Conservation (phyloP, 2,113 vertebrate genomes). For the Phodopus roborovskii region DNA sequence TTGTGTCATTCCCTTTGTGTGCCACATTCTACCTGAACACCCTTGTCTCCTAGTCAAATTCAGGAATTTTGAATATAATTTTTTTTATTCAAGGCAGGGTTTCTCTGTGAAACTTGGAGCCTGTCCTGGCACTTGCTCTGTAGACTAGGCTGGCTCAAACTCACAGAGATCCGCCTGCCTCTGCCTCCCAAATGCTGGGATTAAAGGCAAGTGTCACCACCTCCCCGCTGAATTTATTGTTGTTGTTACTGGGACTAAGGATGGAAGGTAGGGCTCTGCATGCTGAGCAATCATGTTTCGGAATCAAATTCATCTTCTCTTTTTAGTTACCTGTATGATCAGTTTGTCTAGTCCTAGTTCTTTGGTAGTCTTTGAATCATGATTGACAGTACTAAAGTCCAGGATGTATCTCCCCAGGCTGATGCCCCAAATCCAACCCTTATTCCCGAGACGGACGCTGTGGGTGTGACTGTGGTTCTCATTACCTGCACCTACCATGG, state of each 20-base stretch:
- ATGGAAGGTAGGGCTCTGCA: not conserved
- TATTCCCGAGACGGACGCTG: conserved; percentile 94
- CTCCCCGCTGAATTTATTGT: not conserved
- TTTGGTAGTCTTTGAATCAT: not conserved
- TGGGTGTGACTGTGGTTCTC: conserved; percentile 94
- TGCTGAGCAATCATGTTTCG: not conserved
- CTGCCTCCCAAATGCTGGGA: too few species aligned
- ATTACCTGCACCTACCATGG: conserved; percentile 95
- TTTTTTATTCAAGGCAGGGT: too few species aligned
- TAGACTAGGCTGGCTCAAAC: too few species aligned
- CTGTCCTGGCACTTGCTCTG: too few species aligned
- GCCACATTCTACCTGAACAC: not conserved
- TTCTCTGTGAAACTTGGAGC: too few species aligned
- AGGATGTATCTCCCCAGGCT: conserved; percentile 85
- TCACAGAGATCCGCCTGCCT: too few species aligned
- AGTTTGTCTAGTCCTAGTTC: not conserved
- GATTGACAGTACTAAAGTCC: not conserved
- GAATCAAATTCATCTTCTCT: not conserved
- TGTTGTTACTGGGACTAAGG: not conserved
- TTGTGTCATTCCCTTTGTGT: not conserved
- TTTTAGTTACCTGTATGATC: not conserved
- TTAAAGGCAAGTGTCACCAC: too few species aligned
- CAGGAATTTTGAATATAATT: not conserved
- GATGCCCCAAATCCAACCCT: conserved; percentile 92
- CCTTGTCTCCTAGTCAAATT: not conserved